These are phyloP conservation scores for Lasioglossum calceatum DNA, from an alignment of 2,888 invertebrate genomes.

Conservation along the genomic window DNA sequence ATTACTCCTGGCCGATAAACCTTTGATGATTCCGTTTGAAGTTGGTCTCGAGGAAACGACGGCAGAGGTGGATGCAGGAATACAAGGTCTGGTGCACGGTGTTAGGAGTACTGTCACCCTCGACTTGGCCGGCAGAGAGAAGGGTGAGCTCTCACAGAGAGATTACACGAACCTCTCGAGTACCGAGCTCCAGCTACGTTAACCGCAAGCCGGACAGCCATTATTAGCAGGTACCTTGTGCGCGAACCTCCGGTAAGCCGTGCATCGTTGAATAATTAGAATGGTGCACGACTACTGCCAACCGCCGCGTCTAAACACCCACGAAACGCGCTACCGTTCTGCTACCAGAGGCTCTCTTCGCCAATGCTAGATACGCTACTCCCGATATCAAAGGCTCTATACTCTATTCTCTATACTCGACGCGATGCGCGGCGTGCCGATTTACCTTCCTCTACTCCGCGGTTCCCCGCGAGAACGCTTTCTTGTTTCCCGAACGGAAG, in stretches of 20 bases:
- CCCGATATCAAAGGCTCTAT: constrained; percentile 42
- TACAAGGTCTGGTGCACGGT: constrained; percentile 22
- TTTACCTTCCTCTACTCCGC: neutral
- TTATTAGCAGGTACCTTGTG: constrained; percentile 79
- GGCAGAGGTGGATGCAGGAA: constrained; percentile 33
- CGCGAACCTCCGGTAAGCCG: constrained; percentile 66
- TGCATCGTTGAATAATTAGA: constrained; percentile 77
- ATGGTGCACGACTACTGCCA: constrained; percentile 61
- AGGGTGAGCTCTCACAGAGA: constrained; percentile 80
- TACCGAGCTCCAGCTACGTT: constrained; percentile 72
- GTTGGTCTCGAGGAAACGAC: constrained; percentile 66
- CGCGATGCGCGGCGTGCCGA: neutral
- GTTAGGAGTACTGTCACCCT: constrained; percentile 75
- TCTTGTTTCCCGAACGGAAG: neutral
- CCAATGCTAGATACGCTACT: constrained; percentile 15
- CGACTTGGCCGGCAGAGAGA: constrained; percentile 73
- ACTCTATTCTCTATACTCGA: neutral
- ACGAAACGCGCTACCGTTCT: constrained; percentile 48
- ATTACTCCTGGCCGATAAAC: constrained; percentile 79
- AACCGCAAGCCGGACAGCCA: constrained; percentile 82
- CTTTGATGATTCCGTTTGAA: constrained; percentile 83
- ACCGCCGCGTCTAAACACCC: constrained; percentile 57
- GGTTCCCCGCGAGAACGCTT: neutral
- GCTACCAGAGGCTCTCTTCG: neutral
- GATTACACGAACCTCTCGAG: constrained; percentile 80